Evolutionary conservation across 2,113 vertebrate genomes (phyloP), one percentile per base, ranked within the genome.

Genomic region (Perca schrenkii): DNA sequence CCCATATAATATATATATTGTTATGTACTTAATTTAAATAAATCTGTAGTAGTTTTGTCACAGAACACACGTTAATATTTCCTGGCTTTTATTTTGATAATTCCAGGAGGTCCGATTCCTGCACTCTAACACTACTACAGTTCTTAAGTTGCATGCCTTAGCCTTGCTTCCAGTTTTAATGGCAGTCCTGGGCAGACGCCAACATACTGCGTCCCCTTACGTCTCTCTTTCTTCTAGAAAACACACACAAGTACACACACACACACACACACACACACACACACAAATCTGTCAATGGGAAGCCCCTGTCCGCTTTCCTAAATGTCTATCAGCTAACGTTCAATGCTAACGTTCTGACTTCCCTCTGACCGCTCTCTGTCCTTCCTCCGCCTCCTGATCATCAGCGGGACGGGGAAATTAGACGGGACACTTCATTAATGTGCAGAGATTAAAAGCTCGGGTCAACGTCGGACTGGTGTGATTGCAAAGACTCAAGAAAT

Each of bases 401-500:
- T 50, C 69, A 67, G 70, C 21, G 21, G 8, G 28, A n/a, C 0
- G 3, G 49, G 89, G 92, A 91, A 90, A 92, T 93, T 60, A 69
- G 85, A 77, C 4, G 1, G 50, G 91, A 89, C 91, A 84, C 87
- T 79, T 88, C 83, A 88, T 90, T 88, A 85, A 89, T 85, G 88
- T 49, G 40, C 63, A 56, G 74, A 86, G 84, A 90, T 83, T 86
- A 83, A 82, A 85, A 87, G 78, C 79, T 86, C 74, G 53, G 15
- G 77, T 64, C 56, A 53, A 79, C 19, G 74, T 73, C 54, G 22
- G 71, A 47, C 61, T 17, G 25, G 63, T 89, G 84, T 84, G 91
- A 93, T 92, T 86, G 88, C 68, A 88, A 58, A 75, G 58, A 74
- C 34, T 70, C 40, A 15, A 89, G 65, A 84, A 79, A 85, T 84